Evolutionary conservation across 2,888 invertebrate genomes (phyloP).

Genomic region (Troglohyphantes excavatus): DNA sequence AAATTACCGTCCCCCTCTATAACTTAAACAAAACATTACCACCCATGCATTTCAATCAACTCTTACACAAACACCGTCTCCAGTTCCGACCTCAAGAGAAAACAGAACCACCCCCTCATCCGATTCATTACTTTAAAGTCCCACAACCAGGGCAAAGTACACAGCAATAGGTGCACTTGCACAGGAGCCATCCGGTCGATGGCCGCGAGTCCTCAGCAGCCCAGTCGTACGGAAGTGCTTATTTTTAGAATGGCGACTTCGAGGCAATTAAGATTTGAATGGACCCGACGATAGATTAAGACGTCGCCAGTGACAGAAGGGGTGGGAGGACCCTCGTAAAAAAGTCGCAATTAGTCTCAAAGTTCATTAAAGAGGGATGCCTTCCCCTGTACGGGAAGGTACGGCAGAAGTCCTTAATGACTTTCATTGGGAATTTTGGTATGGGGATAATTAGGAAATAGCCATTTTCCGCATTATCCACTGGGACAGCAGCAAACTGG

Average conservation of each 20-base stretch:
- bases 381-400: constrained; percentile 1
- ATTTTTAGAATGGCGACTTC: constrained; percentile 51
- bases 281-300: constrained; percentile 62
- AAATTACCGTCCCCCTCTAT: not conserved
- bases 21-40: not conserved
- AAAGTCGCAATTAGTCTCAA: constrained; percentile 59
- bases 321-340: constrained; percentile 46
- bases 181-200: constrained; percentile 25
- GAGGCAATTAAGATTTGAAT: constrained; percentile 68
- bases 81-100: not conserved
- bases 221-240: constrained; percentile 17
- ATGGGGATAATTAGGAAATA: constrained; percentile 58
- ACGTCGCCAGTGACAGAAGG: constrained; percentile 35
- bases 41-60: not conserved
- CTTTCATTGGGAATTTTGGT: constrained; percentile 62
- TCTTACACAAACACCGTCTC: not conserved
- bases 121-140: constrained; percentile 13
- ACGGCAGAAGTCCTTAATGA: constrained; percentile 60
- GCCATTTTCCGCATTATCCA: constrained; percentile 65
- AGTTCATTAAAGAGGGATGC: constrained; percentile 61
- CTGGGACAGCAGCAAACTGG: constrained; percentile 29
- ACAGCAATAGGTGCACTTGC: not conserved
- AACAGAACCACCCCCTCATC: not conserved
- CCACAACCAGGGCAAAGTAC: not conserved
- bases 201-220: constrained; percentile 5